phyloP scores from a whole-genome alignment of 1,140 invertebrate genomes.

The Ceratoteleas bidentatus region DNA sequence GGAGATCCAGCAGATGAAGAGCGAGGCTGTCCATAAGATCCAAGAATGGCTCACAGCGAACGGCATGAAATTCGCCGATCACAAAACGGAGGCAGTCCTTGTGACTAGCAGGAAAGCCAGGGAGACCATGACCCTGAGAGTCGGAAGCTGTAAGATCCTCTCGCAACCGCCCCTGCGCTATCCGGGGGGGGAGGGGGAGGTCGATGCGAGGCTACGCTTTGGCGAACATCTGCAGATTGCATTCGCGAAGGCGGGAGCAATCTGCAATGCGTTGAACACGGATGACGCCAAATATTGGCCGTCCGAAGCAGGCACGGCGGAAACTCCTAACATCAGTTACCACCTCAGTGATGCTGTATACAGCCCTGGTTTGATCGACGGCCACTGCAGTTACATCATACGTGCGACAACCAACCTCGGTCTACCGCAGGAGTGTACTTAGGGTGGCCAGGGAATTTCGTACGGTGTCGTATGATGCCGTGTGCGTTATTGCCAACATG shows the following conservation, averaged over 20 bases:
- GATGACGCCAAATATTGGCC: slow-evolving; percentile 30
- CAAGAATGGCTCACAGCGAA: neutral
- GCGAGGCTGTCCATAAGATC: neutral
- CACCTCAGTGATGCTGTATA: slow-evolving; percentile 37
- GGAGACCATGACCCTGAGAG: no score
- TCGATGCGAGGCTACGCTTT: slow-evolving; percentile 4
- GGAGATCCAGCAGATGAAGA: neutral
- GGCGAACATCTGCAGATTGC: slow-evolving; percentile 5
- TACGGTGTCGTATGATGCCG: no score
- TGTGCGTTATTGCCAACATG: no score
- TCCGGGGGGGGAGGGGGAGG: no score
- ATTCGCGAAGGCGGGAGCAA: slow-evolving; percentile 7
- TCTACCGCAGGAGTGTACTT: no score
- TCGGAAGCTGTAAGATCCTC: neutral
- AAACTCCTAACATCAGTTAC: slow-evolving; percentile 7
- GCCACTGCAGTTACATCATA: slow-evolving; percentile 2
- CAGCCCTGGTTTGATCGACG: slow-evolving; percentile 28
- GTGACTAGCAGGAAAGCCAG: no score
- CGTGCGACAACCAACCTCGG: no score
- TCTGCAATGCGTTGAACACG: neutral
- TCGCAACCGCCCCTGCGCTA: neutral
- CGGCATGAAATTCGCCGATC: neutral
- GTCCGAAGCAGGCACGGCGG: slow-evolving; percentile 27
- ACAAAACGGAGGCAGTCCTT: no score
- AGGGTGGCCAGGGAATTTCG: slow-evolving; percentile 33